Conservation (phyloP, 2,888 invertebrate genomes). For the Cephus runcator region DNA sequence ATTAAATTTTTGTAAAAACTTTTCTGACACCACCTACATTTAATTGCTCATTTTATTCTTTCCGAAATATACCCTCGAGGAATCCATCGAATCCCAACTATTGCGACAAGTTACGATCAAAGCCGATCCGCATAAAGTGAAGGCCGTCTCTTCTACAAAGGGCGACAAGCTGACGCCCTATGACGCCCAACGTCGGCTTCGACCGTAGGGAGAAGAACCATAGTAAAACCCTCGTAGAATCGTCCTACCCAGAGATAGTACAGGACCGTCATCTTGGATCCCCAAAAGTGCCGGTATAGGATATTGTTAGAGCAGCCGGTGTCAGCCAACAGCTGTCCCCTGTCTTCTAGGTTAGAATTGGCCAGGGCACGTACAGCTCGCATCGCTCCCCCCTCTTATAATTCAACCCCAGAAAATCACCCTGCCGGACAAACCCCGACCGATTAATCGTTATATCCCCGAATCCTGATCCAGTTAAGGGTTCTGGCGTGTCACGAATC, state of each 20-base stretch:
- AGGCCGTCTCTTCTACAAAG: not conserved
- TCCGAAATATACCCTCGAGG: no score
- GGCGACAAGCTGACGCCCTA: conserved; percentile 45
- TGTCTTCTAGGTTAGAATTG: conserved; percentile 9
- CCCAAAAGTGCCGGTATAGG: conserved; percentile 43
- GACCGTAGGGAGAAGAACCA: no score
- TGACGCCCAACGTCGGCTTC: not conserved
- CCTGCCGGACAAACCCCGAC: not conserved
- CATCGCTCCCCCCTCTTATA: no score
- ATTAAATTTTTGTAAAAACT: no score
- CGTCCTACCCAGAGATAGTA: conserved; percentile 5
- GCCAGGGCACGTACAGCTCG: not conserved
- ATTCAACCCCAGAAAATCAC: conserved; percentile 6
- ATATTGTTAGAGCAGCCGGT: conserved; percentile 59
- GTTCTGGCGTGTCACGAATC: not conserved
- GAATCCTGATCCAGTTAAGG: conserved; percentile 37
- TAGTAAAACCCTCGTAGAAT: not conserved
- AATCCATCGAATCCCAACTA: no score
- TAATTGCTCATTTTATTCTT: no score
- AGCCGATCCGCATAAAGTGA: not conserved
- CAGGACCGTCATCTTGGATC: conserved; percentile 25
- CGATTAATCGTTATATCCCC: conserved; percentile 45
- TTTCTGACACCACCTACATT: no score
- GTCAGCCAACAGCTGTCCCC: conserved; percentile 55
- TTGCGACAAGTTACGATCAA: not conserved